Percentiles rank a stretch among this genome's conserved stretches.
phyloP scores from a whole-genome alignment of 2,113 vertebrate genomes.

The Hymenochirus boettgeri region DNA sequence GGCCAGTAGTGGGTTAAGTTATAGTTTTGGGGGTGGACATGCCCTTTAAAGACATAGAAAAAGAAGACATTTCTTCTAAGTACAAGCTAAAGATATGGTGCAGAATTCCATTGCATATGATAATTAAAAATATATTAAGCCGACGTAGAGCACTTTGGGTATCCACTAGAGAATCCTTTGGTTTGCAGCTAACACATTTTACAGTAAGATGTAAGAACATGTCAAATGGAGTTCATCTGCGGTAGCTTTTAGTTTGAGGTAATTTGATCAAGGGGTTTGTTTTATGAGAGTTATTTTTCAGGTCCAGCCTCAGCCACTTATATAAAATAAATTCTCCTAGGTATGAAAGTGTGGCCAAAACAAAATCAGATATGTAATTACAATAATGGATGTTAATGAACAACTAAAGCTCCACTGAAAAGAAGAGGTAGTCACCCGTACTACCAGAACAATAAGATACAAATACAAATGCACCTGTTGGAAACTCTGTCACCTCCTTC shows the following conservation, averaged over 20 bases:
- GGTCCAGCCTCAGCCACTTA: neutral
- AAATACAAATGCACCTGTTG: too few relatives aligned
- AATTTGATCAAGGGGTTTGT: neutral
- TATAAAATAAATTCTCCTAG: neutral
- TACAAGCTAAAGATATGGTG: neutral
- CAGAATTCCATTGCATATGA: neutral
- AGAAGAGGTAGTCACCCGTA: too few relatives aligned
- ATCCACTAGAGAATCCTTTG: conserved; percentile 12
- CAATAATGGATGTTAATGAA: neutral
- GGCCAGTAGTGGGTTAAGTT: too few relatives aligned
- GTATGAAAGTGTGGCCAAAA: neutral
- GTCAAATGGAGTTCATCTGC: neutral
- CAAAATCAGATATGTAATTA: neutral
- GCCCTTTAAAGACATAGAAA: too few relatives aligned
- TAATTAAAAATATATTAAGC: conserved; percentile 9
- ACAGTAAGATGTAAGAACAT: neutral
- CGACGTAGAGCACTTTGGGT: conserved; percentile 1
- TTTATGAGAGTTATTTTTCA: neutral
- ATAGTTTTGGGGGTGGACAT: too few relatives aligned
- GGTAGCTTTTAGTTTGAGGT: neutral
- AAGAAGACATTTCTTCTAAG: too few relatives aligned
- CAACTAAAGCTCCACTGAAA: too few relatives aligned
- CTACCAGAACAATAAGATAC: too few relatives aligned
- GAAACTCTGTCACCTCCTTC: too few relatives aligned
- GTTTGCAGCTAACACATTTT: neutral